A percentile compares a stretch with the other conserved stretches of the same genome.
Evolutionary conservation across 1,140 invertebrate genomes (phyloP).

Genomic region (Zeugodacus cucurbitae): DNA sequence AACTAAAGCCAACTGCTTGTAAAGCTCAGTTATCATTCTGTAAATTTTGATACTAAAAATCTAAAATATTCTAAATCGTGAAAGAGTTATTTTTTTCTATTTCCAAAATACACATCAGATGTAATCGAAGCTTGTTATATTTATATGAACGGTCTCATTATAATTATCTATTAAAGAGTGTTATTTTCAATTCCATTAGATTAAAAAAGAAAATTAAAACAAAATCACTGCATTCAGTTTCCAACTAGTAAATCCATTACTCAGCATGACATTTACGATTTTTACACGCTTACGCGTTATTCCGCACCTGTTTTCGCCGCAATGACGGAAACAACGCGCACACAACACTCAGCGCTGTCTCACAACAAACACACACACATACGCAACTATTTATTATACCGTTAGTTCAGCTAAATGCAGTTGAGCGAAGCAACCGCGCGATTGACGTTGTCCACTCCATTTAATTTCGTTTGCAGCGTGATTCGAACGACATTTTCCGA

Average conservation of each 20-base stretch:
- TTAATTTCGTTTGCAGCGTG: background rate
- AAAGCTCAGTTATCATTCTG: no score
- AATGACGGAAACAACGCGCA: background rate
- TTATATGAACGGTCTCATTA: no score
- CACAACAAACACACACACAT: background rate
- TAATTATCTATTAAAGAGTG: no score
- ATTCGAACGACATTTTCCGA: constrained; percentile 31
- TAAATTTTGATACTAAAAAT: no score
- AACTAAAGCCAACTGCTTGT: no score
- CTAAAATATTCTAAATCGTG: no score
- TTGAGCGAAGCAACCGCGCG: background rate
- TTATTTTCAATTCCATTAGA: no score
- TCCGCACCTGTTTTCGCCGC: background rate
- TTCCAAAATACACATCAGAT: no score
- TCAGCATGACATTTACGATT: background rate
- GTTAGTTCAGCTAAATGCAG: background rate
- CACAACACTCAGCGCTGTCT: background rate
- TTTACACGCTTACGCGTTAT: background rate
- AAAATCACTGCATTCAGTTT: background rate
- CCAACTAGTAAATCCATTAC: background rate
- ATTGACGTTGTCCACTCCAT: constrained; percentile 12
- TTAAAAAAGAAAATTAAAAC: background rate
- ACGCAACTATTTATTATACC: no score
- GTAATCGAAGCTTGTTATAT: no score
- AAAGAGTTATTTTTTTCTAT: no score